Evolutionary conservation across 2,113 vertebrate species (phyloP), one percentile per base, ranked within the genome.

Genomic region (Lonchura striata): DNA sequence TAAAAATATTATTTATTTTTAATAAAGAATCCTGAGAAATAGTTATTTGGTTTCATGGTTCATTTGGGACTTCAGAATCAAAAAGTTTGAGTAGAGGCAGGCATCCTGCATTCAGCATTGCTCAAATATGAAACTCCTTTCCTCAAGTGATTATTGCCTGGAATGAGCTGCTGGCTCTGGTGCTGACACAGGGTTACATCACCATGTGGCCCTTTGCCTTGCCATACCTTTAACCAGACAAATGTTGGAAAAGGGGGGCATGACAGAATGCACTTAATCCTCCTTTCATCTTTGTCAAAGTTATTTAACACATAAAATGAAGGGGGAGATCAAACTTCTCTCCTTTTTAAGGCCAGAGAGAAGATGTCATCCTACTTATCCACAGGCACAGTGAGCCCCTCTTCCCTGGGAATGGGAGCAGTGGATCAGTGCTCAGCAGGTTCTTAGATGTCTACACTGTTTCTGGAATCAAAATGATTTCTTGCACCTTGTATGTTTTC

Each of bases 81-180:
- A 56, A 37, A 77, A 2, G 1, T 41, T 22, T 41, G 52, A 22
- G 21, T 4, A 39, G 47, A 50, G n/a, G 8, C 57, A 50, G 31
- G 8, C 57, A 72, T 35, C 44, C 44, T 44, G 53, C 1, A 2
- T 19, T 71, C 47, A 78, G 47, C n/a, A 4, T 31, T 24, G 17
- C 21, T 64, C 22, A 49, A 21, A n/a, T 5, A 13, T 21, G 22
- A 52, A 69, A 30, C 68, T 88, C n/a, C n/a, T 19, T 53, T 68
- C 16, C 7, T 4, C n/a, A 41, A 56, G 11, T 0, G 1, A 8
- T 42, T 13, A 17, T 4, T 24, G 66, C 39, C 77, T 50, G 47
- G 56, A 70, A 47, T 2, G 3, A 78, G 52, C 33, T 23, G 27
- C 2, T 23, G 60, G 54, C 54, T 59, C 53, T 72, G 75, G 27